A percentile compares a stretch with the other conserved stretches of the same genome.
These are phyloP conservation scores for Acanthosepion lycidas DNA, from an alignment of 2,888 invertebrate genomes.

Conservation along the genomic window DNA sequence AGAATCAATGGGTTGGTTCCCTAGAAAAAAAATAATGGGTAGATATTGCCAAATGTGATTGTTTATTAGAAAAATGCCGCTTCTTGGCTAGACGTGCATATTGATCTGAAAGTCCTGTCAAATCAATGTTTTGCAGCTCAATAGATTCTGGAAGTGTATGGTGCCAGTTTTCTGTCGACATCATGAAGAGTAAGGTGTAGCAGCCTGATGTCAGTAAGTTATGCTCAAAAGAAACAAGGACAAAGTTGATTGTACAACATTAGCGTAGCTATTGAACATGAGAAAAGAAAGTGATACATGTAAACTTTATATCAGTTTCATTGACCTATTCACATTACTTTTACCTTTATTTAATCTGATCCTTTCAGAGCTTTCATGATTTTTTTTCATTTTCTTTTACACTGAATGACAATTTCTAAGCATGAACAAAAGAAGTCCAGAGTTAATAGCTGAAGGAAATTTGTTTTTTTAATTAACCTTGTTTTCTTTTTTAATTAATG, in stretches of 20 bases:
- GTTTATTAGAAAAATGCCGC: background rate
- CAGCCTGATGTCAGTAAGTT: background rate
- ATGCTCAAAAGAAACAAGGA: background rate
- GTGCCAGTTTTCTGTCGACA: background rate
- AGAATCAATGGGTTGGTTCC: background rate
- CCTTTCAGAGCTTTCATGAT: too few relatives aligned
- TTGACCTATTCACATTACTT: too few relatives aligned
- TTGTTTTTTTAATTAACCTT: too few relatives aligned
- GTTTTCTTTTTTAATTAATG: too few relatives aligned
- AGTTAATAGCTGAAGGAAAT: too few relatives aligned
- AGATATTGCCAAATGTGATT: background rate
- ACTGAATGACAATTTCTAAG: too few relatives aligned
- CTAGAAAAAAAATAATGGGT: background rate
- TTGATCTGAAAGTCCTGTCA: background rate
- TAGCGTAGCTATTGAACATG: background rate
- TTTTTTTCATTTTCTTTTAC: too few relatives aligned
- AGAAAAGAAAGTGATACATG: too few relatives aligned
- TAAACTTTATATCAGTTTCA: too few relatives aligned
- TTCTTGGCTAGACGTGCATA: conserved; percentile 33
- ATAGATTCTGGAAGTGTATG: background rate
- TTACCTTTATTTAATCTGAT: too few relatives aligned
- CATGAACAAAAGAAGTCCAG: too few relatives aligned
- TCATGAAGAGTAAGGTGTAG: background rate
- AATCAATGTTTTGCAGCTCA: background rate
- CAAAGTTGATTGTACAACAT: background rate